A percentile compares a stretch with the other conserved stretches of the same genome.
Evolutionary conservation across 2,113 vertebrate genomes (phyloP).

Genomic region (Cyrtonyx montezumae): DNA sequence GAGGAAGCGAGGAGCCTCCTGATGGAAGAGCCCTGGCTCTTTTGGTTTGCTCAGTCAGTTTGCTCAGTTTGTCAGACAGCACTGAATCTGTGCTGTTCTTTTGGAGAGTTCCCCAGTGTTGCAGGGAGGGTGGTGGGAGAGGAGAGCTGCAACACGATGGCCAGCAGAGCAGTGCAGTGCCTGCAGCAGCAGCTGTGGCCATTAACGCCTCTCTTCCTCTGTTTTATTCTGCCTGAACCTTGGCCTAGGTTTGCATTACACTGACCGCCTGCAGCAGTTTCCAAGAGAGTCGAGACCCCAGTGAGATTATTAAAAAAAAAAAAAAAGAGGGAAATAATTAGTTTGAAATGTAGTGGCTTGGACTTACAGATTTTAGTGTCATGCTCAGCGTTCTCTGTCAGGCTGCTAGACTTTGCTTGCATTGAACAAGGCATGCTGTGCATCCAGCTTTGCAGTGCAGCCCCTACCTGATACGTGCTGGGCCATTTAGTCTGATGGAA

Average conservation of each 20-base stretch:
- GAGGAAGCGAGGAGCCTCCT: background rate
- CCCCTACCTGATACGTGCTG: background rate
- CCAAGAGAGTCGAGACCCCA: background rate
- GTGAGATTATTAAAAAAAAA: background rate
- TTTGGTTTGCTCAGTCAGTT: background rate
- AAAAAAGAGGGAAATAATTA: background rate
- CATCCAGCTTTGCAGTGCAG: background rate
- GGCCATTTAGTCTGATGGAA: background rate
- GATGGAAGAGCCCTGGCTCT: background rate
- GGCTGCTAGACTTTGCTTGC: background rate
- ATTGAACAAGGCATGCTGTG: background rate
- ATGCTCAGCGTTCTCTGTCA: background rate
- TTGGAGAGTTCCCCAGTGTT: constrained; percentile 7
- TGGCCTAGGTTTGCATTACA: constrained; percentile 22
- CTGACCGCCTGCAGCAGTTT: constrained; percentile 15
- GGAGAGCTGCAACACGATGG: constrained; percentile 42
- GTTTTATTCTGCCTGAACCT: background rate
- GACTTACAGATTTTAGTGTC: background rate
- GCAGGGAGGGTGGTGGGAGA: background rate
- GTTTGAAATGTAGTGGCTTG: background rate
- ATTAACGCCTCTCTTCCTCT: constrained; percentile 2
- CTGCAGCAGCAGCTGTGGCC: background rate
- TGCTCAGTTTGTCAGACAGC: background rate
- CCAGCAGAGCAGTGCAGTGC: background rate
- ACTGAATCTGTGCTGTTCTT: background rate